Evolutionary conservation across 2,113 vertebrate genomes (phyloP), one percentile per base, ranked within the genome.

Genomic region (Odocoileus hemionus): DNA sequence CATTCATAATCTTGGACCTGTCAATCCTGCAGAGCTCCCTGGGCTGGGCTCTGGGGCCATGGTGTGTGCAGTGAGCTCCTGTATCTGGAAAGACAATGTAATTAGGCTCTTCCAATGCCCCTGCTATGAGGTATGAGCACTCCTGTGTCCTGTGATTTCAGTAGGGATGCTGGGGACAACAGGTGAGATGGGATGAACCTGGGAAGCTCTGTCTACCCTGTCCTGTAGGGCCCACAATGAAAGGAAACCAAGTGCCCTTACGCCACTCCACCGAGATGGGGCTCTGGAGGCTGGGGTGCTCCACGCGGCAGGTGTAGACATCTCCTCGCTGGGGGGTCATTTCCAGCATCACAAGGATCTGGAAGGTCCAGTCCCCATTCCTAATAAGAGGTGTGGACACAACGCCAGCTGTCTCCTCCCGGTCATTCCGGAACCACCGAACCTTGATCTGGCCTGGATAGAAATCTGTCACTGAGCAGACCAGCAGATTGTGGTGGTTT

Each of bases 291-390:
- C 97, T 97, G 89, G 83, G 54, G 83, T 98, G 97, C 36, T 97
- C 98, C 88, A 99, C 98, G 0, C 17, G n/a, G n/a, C 99, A 99
- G 95, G 96, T 98, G 97, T 99, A 99, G 36, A 98, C 74, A 12
- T 99, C 99, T 92, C 98, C 98, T 9, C 25, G 94, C 92, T 97
- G 70, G 3, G 98, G 98, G 2, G 78, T 96, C 74, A 89, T 85
- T 33, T 98, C 98, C 83, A 98, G 78, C 98, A 97, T 98, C 39
- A 98, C 98, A 0, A 92, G 17, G 12, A 97, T 45, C 95, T 98
- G 97, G 83, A 19, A 98, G 47, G 97, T 98, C 97, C 96, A 98
- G 58, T 98, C 98, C 2, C 98, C 97, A 0, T 98, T 97, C 67
- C 70, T 60, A 14, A 97, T 97, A 0, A 97, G 28, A 1, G 91